Base-by-base conservation (phyloP, 2,888 invertebrate genomes). In the Lithodes maja region DNA sequence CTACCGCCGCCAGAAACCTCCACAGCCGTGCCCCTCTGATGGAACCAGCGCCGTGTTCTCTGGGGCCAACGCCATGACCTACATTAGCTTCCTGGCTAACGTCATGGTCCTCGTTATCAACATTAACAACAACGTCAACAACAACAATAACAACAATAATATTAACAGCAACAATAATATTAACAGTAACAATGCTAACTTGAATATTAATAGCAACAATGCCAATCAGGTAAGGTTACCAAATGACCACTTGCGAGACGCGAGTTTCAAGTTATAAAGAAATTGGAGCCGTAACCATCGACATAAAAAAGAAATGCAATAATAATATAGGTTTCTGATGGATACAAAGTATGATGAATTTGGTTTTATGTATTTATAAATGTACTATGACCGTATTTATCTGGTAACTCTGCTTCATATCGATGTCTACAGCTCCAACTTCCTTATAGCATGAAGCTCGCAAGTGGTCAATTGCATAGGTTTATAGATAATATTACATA, bases 21-120 rank as follows among this genome's bases (percentile, higher is more conserved):
- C 71, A n/a, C 12, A 12, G 71, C 71, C 12, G 71, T 71, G 71
- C 17, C 17, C 71, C 5, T 71, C 71, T 71, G 71, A 71, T 71
- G 71, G 71, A 12, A n/a, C 2, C 15, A 71, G 71, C n/a, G 71
- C 71, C 12, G n/a, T 71, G 71, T 71, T 71, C 71, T 12, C n/a
- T n/a, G 71, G 71, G 1, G n/a, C 1, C 71, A 71, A 71, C 74
- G 88, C 88, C 71, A 84, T 88, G 84, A 53, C 83, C 55, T 88
- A 88, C 49, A 84, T 88, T 17, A 88, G 88, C 80, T 88, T 88
- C 61, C 33, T 88, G 15, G 88, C 84, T 15, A 88, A 88, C 7
- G 71, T 80, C 52, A 79, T 88, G 71, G 78, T 84, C 2, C 71
- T 86, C 15, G 80, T 86, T 52, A 69, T 86, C 54, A 86, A 86